Conservation (phyloP, 2,113 vertebrate species). For the Propithecus coquereli region DNA sequence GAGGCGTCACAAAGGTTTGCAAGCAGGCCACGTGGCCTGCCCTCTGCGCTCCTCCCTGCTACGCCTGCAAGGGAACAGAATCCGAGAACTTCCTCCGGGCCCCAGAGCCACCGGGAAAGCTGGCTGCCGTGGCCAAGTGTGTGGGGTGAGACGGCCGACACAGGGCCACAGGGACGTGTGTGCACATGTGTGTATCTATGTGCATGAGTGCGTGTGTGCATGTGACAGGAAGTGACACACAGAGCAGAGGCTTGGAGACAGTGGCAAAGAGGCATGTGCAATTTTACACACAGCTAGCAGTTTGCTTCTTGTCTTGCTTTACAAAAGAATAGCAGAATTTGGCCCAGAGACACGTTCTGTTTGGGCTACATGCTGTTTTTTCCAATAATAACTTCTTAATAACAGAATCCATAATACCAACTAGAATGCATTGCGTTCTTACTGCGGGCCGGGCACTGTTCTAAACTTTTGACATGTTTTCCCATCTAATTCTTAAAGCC, state of each 20-base stretch:
- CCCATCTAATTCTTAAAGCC: not conserved
- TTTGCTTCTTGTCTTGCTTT: not conserved
- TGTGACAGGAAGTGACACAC: not conserved
- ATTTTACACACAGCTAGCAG: too few species aligned
- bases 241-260: not conserved
- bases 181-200: too few species aligned
- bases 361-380: not conserved
- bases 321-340: not conserved
- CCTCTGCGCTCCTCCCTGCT: not conserved
- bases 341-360: not conserved
- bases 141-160: not conserved
- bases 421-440: not conserved
- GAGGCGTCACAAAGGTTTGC: not conserved
- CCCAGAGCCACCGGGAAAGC: not conserved
- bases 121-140: not conserved
- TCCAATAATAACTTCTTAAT: not conserved
- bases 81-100: not conserved
- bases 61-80: accelerated
- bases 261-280: not conserved
- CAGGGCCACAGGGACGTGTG: not conserved
- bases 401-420: not conserved
- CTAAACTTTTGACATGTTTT: not conserved
- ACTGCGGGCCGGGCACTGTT: not conserved
- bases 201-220: not conserved
- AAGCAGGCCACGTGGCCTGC: not conserved